Conservation (phyloP, 2,888 invertebrate genomes). For the Hydropsyche betteni region DNA sequence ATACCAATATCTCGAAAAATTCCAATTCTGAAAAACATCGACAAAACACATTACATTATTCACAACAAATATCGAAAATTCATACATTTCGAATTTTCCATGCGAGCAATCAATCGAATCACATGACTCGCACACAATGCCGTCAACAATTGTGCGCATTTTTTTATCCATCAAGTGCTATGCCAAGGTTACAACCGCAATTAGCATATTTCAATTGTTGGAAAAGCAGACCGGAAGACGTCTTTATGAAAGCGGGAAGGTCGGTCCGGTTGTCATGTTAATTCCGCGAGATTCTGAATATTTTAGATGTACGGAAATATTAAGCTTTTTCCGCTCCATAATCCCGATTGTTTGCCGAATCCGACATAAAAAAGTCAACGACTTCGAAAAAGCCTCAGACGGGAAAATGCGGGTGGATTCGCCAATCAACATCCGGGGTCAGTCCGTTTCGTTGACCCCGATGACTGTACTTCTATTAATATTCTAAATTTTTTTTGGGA, state of each 20-base stretch:
- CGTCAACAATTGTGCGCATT: not conserved
- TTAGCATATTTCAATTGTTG: constrained; percentile 30
- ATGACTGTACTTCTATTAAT: not conserved
- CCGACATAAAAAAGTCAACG: not conserved
- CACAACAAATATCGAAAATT: too few relatives aligned
- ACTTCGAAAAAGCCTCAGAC: too few relatives aligned
- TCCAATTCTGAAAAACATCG: too few relatives aligned
- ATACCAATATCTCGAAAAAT: too few relatives aligned
- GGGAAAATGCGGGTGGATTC: constrained; percentile 4
- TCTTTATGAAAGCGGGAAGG: constrained; percentile 16
- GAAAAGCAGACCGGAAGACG: constrained; percentile 35
- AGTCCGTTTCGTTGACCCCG: constrained; percentile 9
- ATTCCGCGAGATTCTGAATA: not conserved
- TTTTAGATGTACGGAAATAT: too few relatives aligned
- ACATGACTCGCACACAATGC: too few relatives aligned
- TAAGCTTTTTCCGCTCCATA: too few relatives aligned
- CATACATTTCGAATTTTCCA: too few relatives aligned
- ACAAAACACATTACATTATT: too few relatives aligned
- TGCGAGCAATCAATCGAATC: too few relatives aligned
- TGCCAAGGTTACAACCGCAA: constrained; percentile 26
- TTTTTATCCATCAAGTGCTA: constrained; percentile 38
- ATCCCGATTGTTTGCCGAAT: too few relatives aligned
- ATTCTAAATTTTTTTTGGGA: too few relatives aligned
- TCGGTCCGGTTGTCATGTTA: constrained; percentile 10
- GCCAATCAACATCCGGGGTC: constrained; percentile 13